These are phyloP conservation scores for Daphoenositta chrysoptera DNA, from an alignment of 2,113 vertebrate genomes.

Conservation along the genomic window DNA sequence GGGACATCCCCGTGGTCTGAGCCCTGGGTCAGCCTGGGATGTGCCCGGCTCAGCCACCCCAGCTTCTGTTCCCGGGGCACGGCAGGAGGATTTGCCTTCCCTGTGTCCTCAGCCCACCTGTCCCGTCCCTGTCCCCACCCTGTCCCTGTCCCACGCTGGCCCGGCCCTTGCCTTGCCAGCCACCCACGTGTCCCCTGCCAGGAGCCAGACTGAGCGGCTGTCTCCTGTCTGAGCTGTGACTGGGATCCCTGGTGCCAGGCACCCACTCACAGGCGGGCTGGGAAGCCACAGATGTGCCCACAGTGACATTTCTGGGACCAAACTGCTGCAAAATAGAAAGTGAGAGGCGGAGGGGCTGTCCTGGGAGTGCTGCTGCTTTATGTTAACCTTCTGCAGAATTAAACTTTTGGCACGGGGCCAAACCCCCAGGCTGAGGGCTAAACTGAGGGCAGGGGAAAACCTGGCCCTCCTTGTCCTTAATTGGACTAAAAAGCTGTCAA, in stretches of 20 bases:
- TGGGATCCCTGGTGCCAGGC: neutral
- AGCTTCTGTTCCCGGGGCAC: fast-evolving
- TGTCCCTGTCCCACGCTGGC: fast-evolving
- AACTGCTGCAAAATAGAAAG: neutral
- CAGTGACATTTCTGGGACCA: neutral
- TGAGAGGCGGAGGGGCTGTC: neutral
- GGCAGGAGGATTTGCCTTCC: neutral
- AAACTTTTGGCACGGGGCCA: neutral
- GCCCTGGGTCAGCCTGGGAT: neutral
- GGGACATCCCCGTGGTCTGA: neutral
- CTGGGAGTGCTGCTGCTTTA: neutral
- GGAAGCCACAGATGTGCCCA: neutral
- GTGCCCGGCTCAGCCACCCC: neutral
- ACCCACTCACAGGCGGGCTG: neutral
- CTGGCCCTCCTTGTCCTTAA: neutral
- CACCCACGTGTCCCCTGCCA: neutral
- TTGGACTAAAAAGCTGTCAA: too few species aligned
- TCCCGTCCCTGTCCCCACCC: neutral
- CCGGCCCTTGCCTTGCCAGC: neutral
- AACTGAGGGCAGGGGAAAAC: neutral
- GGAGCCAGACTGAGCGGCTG: neutral
- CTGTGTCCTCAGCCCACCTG: neutral
- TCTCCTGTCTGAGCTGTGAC: neutral
- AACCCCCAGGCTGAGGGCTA: neutral
- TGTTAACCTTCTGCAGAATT: neutral